Conservation (phyloP, 2,888 invertebrate genomes). For the Magallana nippona region DNA sequence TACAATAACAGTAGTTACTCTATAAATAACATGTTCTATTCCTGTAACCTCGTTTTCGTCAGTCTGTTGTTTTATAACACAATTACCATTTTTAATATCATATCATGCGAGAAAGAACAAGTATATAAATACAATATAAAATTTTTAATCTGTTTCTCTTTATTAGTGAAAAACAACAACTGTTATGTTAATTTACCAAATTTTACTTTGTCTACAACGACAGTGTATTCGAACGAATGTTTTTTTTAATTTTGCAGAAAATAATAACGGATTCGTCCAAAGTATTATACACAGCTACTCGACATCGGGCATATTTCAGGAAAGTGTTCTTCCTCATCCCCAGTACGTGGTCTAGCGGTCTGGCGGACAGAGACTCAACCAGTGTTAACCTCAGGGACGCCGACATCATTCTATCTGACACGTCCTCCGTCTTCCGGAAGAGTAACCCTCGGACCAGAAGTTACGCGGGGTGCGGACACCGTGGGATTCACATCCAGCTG, state of each 20-base stretch:
- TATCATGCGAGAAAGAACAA: too few species aligned
- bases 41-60: too few species aligned
- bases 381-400: constrained; percentile 73
- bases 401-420: constrained; percentile 80
- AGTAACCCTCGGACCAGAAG: constrained; percentile 60
- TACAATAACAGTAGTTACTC: too few species aligned
- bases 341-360: constrained; percentile 81
- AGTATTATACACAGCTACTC: constrained; percentile 83
- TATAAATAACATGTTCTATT: too few species aligned
- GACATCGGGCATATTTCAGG: constrained; percentile 81
- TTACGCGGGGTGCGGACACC: constrained; percentile 69
- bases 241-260: neutral
- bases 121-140: too few species aligned
- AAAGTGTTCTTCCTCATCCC: constrained; percentile 84
- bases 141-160: too few species aligned
- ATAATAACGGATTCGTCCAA: constrained; percentile 83
- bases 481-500: constrained; percentile 68
- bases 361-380: constrained; percentile 44
- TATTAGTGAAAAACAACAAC: too few species aligned
- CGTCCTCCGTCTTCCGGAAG: constrained; percentile 49
- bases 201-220: too few species aligned
- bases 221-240: too few species aligned
- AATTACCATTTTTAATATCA: too few species aligned
- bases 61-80: too few species aligned
- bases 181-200: too few species aligned